Evolutionary conservation across 2,888 invertebrate species (phyloP), one percentile per base, ranked within the genome.

Genomic region (Myopa tessellatipennis): DNA sequence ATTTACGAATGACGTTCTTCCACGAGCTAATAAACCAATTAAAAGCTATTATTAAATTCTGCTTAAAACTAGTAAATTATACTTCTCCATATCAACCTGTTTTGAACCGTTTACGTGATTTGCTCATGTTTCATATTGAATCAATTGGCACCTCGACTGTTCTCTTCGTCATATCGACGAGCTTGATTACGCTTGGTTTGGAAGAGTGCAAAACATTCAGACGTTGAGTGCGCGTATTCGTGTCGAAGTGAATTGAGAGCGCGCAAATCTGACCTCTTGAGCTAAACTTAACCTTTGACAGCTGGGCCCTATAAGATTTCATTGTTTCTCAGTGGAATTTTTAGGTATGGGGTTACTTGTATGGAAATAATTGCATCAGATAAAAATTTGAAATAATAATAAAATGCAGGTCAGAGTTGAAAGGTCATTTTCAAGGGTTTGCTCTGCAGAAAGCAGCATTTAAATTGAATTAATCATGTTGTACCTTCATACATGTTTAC

Each of bases 281-380:
- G 38, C 40, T 73, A 61, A 63, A 61, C 61, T 73, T 61, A 61
- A 73, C 61, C 73, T 73, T 61, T 73, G 73, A 73, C 73, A 73
- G 60, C 70, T 14, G 8, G 12, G 70, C 55, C 36, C 67, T n/a
- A n/a, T 40, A 55, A 55, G 16, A 55, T 55, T 55, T 55, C n/a
- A n/a, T 12, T 55, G 10, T 10, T 55, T 16, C 8, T 8, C 55
- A 12, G 55, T 8, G 3, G 55, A 55, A 55, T 55, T 55, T 55
- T n/a, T 16, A 45, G 55, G n/a, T 10, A 6, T 55, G 55, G 14
- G n/a, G 55, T 2, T 45, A 8, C 45, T 45, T 45, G 10, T 8
- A 45, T 45, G 45, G 45, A 45, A 45, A 45, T 8, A 45, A 10
- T 6, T 8, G 10, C 10, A 45, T 45, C 45, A 3, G 10, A 45